A percentile compares a stretch with the other conserved stretches of the same genome.
Evolutionary conservation across 2,797 vertebrate genomes (phyloP).

Genomic region (Denticeps clupeoides): DNA sequence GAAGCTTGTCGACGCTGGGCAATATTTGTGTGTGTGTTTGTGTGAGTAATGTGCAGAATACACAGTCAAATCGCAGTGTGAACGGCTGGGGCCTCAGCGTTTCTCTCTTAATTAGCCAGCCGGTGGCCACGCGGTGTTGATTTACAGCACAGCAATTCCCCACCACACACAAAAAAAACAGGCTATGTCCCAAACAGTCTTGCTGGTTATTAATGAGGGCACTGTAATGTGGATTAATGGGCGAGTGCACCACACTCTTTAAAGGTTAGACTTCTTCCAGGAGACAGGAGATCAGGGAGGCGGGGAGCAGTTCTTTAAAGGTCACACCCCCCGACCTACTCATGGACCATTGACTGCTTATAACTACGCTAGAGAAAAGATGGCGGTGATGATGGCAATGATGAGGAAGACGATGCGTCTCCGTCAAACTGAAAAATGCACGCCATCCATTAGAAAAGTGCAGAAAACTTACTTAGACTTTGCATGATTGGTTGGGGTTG

Average conservation of each 20-base stretch:
- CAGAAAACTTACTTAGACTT: too few relatives aligned
- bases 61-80: background rate
- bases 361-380: conserved; percentile 55
- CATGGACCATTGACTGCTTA: conserved; percentile 54
- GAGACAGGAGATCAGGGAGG: conserved; percentile 38
- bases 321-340: conserved; percentile 49
- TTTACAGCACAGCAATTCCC: conserved; percentile 46
- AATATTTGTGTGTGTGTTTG: background rate
- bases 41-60: background rate
- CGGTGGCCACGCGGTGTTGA: conserved; percentile 49
- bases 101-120: conserved; percentile 64
- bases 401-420: conserved; percentile 47
- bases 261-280: conserved; percentile 68
- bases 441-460: too few relatives aligned
- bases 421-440: too few relatives aligned
- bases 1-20: too few relatives aligned
- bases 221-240: conserved; percentile 72
- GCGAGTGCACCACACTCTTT: conserved; percentile 69
- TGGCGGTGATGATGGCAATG: conserved; percentile 59
- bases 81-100: conserved; percentile 25
- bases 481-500: too few relatives aligned
- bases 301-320: conserved; percentile 62
- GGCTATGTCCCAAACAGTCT: conserved; percentile 29
- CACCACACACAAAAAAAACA: conserved; percentile 11
- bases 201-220: conserved; percentile 67